A percentile compares a stretch with the other conserved stretches of the same genome.
phyloP scores from a whole-genome alignment of 2,888 invertebrate species.

The Amphipyra berbera region DNA sequence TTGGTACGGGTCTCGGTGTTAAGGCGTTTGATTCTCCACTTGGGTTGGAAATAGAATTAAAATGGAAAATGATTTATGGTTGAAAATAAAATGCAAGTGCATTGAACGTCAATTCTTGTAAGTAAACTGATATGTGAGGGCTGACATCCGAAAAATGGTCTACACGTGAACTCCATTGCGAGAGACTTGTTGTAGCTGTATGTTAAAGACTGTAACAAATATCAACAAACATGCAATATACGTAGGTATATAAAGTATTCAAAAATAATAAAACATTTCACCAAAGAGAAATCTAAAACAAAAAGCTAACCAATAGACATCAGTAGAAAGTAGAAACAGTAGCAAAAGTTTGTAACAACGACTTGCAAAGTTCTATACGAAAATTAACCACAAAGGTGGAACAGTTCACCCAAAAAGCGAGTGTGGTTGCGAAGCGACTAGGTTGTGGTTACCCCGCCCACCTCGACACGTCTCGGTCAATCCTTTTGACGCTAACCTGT shows the following conservation, averaged over 20 bases:
- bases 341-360: constrained; percentile 51
- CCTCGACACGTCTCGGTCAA: constrained; percentile 80
- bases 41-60: neutral
- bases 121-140: no score
- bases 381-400: constrained; percentile 67
- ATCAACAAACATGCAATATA: no score
- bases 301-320: constrained; percentile 43
- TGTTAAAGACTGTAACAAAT: no score
- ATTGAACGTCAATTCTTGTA: no score
- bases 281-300: constrained; percentile 24
- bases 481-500: constrained; percentile 80
- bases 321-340: constrained; percentile 34
- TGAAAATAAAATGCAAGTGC: no score
- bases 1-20: constrained; percentile 9
- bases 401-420: constrained; percentile 68
- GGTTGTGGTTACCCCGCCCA: constrained; percentile 76
- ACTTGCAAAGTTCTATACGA: constrained; percentile 53
- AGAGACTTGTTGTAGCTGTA: no score
- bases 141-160: no score
- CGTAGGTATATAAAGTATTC: no score
- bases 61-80: no score
- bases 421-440: constrained; percentile 72
- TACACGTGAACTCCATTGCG: no score
- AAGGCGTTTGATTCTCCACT: neutral
- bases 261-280: constrained; percentile 23